These are phyloP conservation scores for Melitaea athalia DNA, from an alignment of 2,888 invertebrate species.

Conservation along the genomic window DNA sequence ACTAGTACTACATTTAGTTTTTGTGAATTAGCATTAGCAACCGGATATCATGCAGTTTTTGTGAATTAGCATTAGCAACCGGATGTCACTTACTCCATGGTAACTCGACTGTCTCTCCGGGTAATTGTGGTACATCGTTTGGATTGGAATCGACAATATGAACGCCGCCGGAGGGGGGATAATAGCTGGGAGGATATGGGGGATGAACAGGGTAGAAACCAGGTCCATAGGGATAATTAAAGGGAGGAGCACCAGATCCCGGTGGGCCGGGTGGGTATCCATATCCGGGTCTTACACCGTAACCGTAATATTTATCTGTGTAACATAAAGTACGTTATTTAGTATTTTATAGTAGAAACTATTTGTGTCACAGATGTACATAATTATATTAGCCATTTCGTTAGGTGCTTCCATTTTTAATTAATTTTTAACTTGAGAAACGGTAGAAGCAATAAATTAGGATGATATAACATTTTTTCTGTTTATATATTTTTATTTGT, in stretches of 20 bases:
- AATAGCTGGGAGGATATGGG: constrained; percentile 57
- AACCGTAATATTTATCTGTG: constrained; percentile 73
- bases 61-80: constrained; percentile 23
- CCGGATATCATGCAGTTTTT: constrained; percentile 28
- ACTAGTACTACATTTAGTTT: constrained; percentile 8
- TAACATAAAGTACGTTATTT: constrained; percentile 38
- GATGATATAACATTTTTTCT: no score
- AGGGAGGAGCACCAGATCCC: constrained; percentile 43
- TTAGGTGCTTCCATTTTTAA: no score
- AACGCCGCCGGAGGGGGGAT: constrained; percentile 47
- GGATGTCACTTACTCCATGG: constrained; percentile 74
- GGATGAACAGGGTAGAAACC: constrained; percentile 73
- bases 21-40: constrained; percentile 24
- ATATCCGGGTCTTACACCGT: constrained; percentile 57
- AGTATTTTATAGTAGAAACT: background rate
- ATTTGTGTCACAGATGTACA: background rate
- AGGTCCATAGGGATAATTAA: constrained; percentile 54
- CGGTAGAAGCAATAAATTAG: no score
- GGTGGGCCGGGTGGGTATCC: constrained; percentile 49
- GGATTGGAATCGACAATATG: constrained; percentile 57
- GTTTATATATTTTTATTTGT: no score
- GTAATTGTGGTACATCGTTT: constrained; percentile 64
- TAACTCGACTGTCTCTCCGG: constrained; percentile 76
- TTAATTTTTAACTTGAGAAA: no score
- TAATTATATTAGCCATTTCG: no score